Percentiles rank a stretch among this genome's conserved stretches.
phyloP scores from a whole-genome alignment of 2,113 vertebrate species.

The Phyllostomus discolor region DNA sequence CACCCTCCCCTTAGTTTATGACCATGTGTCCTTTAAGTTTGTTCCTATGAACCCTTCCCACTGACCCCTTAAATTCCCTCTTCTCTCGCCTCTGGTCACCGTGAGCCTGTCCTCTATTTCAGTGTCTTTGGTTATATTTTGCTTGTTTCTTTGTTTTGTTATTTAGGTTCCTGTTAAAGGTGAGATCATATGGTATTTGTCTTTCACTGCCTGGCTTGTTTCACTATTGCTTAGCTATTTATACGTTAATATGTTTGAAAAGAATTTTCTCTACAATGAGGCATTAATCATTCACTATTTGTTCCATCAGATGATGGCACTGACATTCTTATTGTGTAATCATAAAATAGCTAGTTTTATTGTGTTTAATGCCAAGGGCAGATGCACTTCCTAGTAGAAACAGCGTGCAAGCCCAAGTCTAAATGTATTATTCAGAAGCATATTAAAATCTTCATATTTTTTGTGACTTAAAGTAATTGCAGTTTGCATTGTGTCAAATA shows the following conservation, averaged over 20 bases:
- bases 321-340: conserved; percentile 34
- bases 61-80: too few relatives aligned
- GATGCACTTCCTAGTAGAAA: conserved; percentile 41
- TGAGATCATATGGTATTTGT: too few relatives aligned
- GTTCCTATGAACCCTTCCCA: too few relatives aligned
- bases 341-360: conserved; percentile 42
- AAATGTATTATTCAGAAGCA: conserved; percentile 35
- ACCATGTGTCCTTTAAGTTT: too few relatives aligned
- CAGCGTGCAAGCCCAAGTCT: conserved; percentile 8
- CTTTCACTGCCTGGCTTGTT: too few relatives aligned
- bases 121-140: too few relatives aligned
- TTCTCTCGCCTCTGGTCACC: too few relatives aligned
- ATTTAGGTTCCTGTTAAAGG: too few relatives aligned
- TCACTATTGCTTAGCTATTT: conserved; percentile 39
- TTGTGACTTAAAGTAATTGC: background rate
- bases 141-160: too few relatives aligned
- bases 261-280: background rate
- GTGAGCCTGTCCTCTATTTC: too few relatives aligned
- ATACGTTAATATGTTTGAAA: conserved; percentile 11
- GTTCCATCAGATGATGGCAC: background rate
- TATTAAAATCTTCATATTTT: background rate
- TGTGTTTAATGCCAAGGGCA: conserved; percentile 23
- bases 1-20: too few relatives aligned
- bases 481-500: background rate
- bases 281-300: conserved; percentile 13